A percentile compares a stretch with the other conserved stretches of the same genome.
Evolutionary conservation across 2,113 vertebrate genomes (phyloP).

Genomic region (Raja brachyura): DNA sequence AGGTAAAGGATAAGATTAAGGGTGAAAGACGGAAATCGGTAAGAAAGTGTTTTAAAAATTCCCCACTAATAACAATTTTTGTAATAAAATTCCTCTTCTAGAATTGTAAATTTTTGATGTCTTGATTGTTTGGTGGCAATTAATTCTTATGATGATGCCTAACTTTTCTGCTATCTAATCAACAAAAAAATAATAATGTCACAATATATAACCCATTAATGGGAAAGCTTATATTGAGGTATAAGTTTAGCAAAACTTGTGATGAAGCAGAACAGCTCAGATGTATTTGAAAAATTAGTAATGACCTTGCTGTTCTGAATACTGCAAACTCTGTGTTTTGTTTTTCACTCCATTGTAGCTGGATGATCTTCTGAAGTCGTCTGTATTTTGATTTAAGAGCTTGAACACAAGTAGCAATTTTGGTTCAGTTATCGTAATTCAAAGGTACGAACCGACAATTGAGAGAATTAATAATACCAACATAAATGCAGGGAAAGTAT

Average conservation of each 20-base stretch:
- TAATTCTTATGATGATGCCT: background rate
- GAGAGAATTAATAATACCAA: constrained; percentile 2
- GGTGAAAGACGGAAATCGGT: too few species aligned
- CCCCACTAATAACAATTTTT: too few species aligned
- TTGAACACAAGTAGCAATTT: background rate
- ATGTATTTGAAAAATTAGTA: too few species aligned
- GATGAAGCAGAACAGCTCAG: background rate
- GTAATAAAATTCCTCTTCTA: too few species aligned
- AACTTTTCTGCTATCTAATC: too few species aligned
- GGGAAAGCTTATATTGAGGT: too few species aligned
- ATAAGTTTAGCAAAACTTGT: background rate
- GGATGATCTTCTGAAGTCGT: background rate
- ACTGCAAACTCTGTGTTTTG: background rate
- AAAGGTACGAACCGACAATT: background rate
- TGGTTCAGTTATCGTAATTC: background rate
- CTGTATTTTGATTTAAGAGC: background rate
- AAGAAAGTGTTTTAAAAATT: too few species aligned
- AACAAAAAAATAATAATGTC: background rate
- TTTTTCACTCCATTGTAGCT: background rate
- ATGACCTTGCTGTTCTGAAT: background rate
- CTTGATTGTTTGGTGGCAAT: too few species aligned
- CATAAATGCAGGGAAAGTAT: background rate
- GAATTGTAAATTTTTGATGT: too few species aligned
- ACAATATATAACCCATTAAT: background rate
- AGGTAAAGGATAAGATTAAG: too few species aligned